Conservation (phyloP, 2,113 vertebrate genomes). For the Megalops atlanticus region DNA sequence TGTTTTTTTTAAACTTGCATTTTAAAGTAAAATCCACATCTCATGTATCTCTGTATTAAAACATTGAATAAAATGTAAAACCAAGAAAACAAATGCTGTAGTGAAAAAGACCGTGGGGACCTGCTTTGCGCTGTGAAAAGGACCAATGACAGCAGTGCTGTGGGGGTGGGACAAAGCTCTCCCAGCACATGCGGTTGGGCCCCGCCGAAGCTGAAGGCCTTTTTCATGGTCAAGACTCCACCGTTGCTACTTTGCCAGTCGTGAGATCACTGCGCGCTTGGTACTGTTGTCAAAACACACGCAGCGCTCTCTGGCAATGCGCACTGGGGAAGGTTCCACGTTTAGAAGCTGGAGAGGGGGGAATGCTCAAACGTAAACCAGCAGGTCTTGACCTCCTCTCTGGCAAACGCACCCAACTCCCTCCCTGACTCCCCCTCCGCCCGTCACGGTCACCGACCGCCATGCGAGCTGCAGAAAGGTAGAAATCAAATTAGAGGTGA, state of each 20-base stretch:
- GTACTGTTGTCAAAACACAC: constrained; percentile 49
- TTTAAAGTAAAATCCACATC: not conserved
- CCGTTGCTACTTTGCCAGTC: constrained; percentile 37
- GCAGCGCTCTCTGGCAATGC: constrained; percentile 30
- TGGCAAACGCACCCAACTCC: not conserved
- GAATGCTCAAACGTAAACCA: constrained; percentile 18
- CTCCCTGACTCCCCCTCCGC: not conserved
- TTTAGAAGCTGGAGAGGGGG: constrained; percentile 18
- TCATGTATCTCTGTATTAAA: constrained; percentile 8
- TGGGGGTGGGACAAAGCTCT: constrained; percentile 21
- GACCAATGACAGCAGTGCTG: not conserved
- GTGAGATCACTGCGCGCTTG: constrained; percentile 41
- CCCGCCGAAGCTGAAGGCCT: constrained; percentile 43
- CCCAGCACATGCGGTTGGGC: constrained; percentile 35
- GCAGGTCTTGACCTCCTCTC: constrained; percentile 10
- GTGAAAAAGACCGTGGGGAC: not conserved
- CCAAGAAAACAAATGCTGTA: not conserved
- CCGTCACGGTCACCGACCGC: not conserved
- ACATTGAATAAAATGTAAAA: constrained; percentile 21
- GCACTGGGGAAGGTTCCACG: constrained; percentile 30
- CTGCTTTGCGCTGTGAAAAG: not conserved
- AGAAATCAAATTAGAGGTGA: constrained; percentile 21
- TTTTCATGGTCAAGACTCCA: constrained; percentile 53
- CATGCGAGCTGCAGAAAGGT: not conserved
- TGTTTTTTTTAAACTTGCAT: not conserved